phyloP scores from a whole-genome alignment of 2,888 invertebrate genomes.

The Diadromus collaris region DNA sequence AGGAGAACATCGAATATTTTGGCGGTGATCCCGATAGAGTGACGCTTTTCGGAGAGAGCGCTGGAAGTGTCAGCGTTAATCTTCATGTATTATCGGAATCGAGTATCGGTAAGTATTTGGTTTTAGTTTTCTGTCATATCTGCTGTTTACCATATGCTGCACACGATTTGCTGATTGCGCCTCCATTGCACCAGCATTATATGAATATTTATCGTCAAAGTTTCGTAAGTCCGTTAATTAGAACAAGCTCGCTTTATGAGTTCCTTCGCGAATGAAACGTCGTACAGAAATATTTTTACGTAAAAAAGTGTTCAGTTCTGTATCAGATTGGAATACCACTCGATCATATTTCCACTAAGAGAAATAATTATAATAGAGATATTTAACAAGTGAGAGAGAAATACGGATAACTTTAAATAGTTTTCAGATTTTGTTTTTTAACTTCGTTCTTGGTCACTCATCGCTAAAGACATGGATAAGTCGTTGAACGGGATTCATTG shows the following conservation, averaged over 20 bases:
- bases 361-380: background rate
- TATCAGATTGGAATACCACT: background rate
- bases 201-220: constrained; percentile 9
- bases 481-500: too few relatives aligned
- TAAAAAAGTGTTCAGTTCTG: background rate
- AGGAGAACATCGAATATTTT: constrained; percentile 60
- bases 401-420: background rate
- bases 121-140: background rate
- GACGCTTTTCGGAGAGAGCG: constrained; percentile 64
- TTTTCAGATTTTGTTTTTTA: too few relatives aligned
- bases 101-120: constrained; percentile 48
- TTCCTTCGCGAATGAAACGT: background rate
- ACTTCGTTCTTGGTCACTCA: too few relatives aligned
- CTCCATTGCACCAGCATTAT: background rate
- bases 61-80: constrained; percentile 63
- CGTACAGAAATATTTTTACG: background rate
- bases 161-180: background rate
- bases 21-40: constrained; percentile 64
- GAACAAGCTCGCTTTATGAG: background rate
- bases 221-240: background rate
- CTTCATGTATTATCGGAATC: constrained; percentile 60
- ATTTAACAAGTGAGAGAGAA: background rate
- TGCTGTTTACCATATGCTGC: background rate
- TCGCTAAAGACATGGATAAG: too few relatives aligned
- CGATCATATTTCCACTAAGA: background rate